Evolutionary conservation across 2,888 invertebrate genomes (phyloP).

Genomic region (Caenorhabditis uteleia): DNA sequence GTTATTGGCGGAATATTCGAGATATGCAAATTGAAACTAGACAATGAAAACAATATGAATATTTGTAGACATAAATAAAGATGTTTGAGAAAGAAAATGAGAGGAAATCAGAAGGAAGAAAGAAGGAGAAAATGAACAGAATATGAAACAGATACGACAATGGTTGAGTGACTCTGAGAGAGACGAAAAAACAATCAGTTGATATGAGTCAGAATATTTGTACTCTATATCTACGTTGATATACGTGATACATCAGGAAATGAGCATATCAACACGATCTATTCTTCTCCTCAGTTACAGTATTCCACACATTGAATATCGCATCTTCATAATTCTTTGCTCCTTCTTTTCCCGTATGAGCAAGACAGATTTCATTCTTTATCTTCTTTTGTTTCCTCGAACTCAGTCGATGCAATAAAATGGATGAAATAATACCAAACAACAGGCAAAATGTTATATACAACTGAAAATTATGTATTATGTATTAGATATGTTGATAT

Average conservation of each 20-base stretch:
- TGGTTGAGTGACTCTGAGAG: conserved; percentile 1
- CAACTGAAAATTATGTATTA: conserved; percentile 2
- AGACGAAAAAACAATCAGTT: not conserved
- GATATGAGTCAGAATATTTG: not conserved
- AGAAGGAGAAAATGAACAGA: not conserved
- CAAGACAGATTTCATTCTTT: conserved; percentile 2
- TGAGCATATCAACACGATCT: not conserved
- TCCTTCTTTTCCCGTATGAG: conserved; percentile 7
- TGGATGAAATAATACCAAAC: conserved; percentile 9
- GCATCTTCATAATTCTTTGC: conserved; percentile 10
- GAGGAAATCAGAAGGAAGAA: no score
- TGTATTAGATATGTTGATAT: not conserved
- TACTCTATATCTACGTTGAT: no score
- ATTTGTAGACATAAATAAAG: no score
- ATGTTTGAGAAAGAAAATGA: no score
- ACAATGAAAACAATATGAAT: no score
- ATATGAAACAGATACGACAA: not conserved
- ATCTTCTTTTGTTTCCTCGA: conserved; percentile 4
- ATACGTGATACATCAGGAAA: not conserved
- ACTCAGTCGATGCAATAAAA: conserved; percentile 1
- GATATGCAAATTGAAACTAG: no score
- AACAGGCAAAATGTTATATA: conserved; percentile 15
- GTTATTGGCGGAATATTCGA: no score
- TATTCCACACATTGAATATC: conserved; percentile 10
- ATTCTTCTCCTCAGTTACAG: not conserved